Evolutionary conservation across 2,797 vertebrate species (phyloP).

Genomic region (Coluber constrictor): DNA sequence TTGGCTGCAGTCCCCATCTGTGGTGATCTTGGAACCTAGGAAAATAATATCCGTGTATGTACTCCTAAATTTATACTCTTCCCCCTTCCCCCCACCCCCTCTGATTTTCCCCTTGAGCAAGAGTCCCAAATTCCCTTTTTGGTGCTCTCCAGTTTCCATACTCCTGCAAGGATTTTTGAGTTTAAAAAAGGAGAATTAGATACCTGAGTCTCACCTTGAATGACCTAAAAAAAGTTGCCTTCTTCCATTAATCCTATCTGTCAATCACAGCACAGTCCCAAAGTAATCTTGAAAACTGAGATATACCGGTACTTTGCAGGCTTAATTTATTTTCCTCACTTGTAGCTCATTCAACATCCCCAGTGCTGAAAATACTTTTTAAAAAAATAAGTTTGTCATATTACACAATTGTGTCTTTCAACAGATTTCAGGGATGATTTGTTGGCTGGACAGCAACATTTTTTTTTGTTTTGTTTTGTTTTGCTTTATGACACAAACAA

Average conservation of each 20-base stretch:
- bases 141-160: neutral
- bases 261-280: neutral
- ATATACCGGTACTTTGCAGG: neutral
- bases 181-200: neutral
- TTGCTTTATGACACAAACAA: constrained; percentile 35
- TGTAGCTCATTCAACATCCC: constrained; percentile 7
- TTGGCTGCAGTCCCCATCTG: too few relatives aligned
- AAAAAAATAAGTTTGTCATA: constrained; percentile 21
- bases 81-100: neutral
- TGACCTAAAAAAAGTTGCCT: neutral
- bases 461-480: neutral
- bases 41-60: too few relatives aligned
- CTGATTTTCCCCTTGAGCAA: neutral
- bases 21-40: too few relatives aligned
- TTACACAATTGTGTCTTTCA: constrained; percentile 11
- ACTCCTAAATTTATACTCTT: neutral
- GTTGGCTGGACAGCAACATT: constrained; percentile 26
- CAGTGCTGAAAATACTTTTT: neutral
- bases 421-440: constrained; percentile 44
- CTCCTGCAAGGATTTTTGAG: neutral
- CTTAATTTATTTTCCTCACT: neutral
- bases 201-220: neutral
- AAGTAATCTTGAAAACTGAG: neutral
- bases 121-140: neutral
- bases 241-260: neutral